Evolutionary conservation across 2,888 invertebrate genomes (phyloP), one percentile per base, ranked within the genome.

Genomic region (Dioctria linearis): DNA sequence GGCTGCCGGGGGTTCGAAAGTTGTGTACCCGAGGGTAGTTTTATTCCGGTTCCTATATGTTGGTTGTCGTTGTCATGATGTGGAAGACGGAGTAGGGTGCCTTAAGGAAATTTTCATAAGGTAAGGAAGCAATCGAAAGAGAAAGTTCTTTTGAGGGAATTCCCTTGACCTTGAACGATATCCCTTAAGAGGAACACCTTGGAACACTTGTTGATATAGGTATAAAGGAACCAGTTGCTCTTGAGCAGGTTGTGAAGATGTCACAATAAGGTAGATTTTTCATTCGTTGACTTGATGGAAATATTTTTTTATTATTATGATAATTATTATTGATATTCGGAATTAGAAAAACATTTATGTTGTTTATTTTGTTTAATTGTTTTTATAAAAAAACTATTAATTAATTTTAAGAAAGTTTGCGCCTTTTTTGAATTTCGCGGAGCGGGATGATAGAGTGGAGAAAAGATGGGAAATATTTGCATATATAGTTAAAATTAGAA

Each of bases 71-170:
- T 39, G 69, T 37, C 37, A 69, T 51, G 54, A 9, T 13, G 5
- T 11, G 13, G 51, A 63, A 65, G 51, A 54, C 65, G 5, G 25
- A 49, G 13, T 25, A 54, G 57, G 78, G 57, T 57, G 67, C 67
- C 78, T 79, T 79, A 79, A 79, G 78, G 78, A 79, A 79, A 54
- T 78, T 67, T 66, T 43, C 78, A 57, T 79, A 57, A 67, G 57
- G 67, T 43, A 78, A 67, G 66, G 78, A 78, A 51, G 5, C 5
- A 9, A 5, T 57, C 11, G 59, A 71, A 71, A 71, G 54, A 37
- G 71, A 54, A 57, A 71, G 54, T 51, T 66, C 13, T 51, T 79
- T 66, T 43, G 46, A 46, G 57, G 57, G 78, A 57, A 79, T 54
- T 67, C 57, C 67, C 67, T 54, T 79, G 78, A 79, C 78, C 67